Evolutionary conservation across 2,888 invertebrate species (phyloP).

Genomic region (Drosophila recens): DNA sequence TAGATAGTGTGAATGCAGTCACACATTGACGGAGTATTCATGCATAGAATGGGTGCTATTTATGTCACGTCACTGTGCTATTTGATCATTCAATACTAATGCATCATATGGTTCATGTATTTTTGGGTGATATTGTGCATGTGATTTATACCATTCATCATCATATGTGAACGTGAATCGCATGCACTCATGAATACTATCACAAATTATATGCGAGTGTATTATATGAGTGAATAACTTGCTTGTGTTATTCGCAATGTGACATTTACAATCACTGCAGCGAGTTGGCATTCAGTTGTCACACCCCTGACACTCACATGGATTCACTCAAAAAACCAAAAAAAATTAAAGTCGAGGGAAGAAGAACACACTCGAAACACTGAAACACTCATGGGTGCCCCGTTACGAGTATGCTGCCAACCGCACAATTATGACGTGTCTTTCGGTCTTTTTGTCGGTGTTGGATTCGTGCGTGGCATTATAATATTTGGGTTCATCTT

Average conservation of each 20-base stretch:
- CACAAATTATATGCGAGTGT: conserved; percentile 3
- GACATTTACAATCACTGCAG: conserved; percentile 46
- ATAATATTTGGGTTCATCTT: conserved; percentile 39
- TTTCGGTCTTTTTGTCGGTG: conserved; percentile 24
- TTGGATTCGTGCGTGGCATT: conserved; percentile 50
- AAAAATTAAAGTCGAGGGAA: not conserved
- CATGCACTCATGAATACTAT: conserved; percentile 10
- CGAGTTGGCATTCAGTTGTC: conserved; percentile 5
- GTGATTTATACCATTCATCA: not conserved
- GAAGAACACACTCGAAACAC: conserved; percentile 7
- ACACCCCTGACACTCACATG: conserved; percentile 4
- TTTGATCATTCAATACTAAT: not conserved
- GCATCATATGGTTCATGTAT: not conserved
- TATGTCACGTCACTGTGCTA: not conserved
- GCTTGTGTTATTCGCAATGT: conserved; percentile 25
- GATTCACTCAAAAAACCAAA: not conserved
- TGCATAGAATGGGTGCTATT: not conserved
- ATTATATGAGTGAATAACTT: conserved; percentile 11
- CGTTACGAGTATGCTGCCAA: conserved; percentile 19
- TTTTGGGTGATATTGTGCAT: not conserved
- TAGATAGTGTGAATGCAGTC: too few relatives aligned
- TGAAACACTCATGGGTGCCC: conserved; percentile 7
- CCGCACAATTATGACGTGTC: conserved; percentile 74
- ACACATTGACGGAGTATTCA: too few relatives aligned
- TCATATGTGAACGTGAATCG: conserved; percentile 2